Base-by-base conservation (phyloP, 1,140 invertebrate species). In the Drosophila rhopaloa region DNA sequence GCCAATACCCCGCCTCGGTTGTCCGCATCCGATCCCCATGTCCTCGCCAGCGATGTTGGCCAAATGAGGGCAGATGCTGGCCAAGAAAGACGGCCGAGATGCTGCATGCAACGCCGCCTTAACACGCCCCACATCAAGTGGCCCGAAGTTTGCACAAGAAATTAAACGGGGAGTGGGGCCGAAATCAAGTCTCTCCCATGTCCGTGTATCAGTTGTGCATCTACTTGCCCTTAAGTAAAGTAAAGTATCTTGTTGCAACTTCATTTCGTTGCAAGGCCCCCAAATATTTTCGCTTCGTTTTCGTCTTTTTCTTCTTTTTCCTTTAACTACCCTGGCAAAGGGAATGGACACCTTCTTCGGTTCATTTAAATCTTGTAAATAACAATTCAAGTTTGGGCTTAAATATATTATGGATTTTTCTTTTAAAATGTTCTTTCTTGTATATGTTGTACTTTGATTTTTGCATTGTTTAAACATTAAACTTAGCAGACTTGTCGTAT, bases 171-270 rank as follows among this genome's bases (percentile, higher is more conserved):
- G 40, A 68, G 40, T 55, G 67, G 67, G 58, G 81, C 41, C 50
- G 57, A 83, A 86, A 88, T 82, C 76, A 79, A 88, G 82, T 79
- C 76, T 50, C 71, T 73, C 73, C 65, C 79, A 76, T 66, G 82
- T 79, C 67, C 76, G 66, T 84, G 80, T 89, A 89, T 88, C 84
- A 75, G 84, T 88, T 88, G 84, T 81, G 85, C 84, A 88, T 88
- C 84, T 89, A 78, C 77, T 84, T 84, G 84, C 84, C 84, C 84
- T 88, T 89, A 89, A 88, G 84, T 88, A 88, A 88, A 88, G 84
- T 88, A 88, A 88, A 88, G 84, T 88, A 88, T 89, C 80, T 88
- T 89, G 84, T 88, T 88, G 84, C 84, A 88, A 88, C 84, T 88
- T 88, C 76, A 88, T 88, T 88, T 88, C 80, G 77, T 89, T 71